Evolutionary conservation across 30 jellyfish, hydroid and myxozoan genomes (phyloP).

Genomic region (Aurelia coerulea): DNA sequence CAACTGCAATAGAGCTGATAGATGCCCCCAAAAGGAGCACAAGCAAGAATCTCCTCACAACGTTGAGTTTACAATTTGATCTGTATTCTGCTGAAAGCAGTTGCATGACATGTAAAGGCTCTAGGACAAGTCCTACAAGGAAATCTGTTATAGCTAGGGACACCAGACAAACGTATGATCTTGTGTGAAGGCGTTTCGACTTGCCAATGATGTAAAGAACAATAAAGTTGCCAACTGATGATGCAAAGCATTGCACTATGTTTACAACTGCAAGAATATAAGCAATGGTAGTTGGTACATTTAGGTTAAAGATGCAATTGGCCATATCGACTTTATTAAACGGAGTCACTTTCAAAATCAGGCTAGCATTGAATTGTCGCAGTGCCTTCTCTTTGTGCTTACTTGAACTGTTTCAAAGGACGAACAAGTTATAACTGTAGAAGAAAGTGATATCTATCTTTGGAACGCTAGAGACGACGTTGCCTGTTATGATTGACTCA

Average conservation of each 20-base stretch:
- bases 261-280: conserved; percentile 31
- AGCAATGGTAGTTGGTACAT: too few relatives aligned
- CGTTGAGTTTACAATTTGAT: conserved; percentile 20
- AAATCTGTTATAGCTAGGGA: conserved; percentile 72
- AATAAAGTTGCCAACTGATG: conserved; percentile 35
- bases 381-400: too few relatives aligned
- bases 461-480: too few relatives aligned
- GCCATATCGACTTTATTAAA: too few relatives aligned
- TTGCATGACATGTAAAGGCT: conserved; percentile 39
- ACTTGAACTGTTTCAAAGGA: too few relatives aligned
- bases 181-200: conserved; percentile 11
- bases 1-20: conserved; percentile 41
- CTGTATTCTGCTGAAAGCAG: conserved; percentile 3
- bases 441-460: too few relatives aligned
- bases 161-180: conserved; percentile 8
- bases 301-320: too few relatives aligned
- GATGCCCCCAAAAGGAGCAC: conserved; percentile 66
- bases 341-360: too few relatives aligned
- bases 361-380: too few relatives aligned
- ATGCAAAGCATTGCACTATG: conserved; percentile 1
- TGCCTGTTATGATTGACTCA: too few relatives aligned
- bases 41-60: conserved; percentile 26
- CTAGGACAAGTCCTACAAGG: conserved; percentile 52
- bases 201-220: conserved; percentile 11
- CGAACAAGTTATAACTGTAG: too few relatives aligned